Base-by-base conservation (phyloP, 92 coral and sea anemone genomes). In the Umimayanthus kanabou region DNA sequence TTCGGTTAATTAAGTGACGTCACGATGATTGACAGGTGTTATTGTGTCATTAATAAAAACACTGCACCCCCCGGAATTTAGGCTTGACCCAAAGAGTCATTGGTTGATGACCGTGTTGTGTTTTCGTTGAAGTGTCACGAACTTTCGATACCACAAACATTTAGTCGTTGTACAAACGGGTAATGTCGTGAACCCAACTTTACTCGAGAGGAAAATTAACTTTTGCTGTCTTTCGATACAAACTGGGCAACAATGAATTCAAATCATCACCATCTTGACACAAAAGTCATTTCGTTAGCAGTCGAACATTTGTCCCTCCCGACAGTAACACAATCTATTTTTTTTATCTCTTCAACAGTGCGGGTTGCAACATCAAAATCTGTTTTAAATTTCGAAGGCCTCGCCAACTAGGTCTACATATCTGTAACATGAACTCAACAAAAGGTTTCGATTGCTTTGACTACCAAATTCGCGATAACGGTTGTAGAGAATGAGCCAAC, bases 21-120 rank as follows among this genome's bases (percentile, higher is more conserved):
- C 89, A 86, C 67, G 22, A 61, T 95, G 98, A 95, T 93, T 95
- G 98, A 93, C 98, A 95, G 88, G 89, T 90, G 91, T 93, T 91
- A 58, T 85, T 94, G 80, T 89, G 64, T 91, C 91, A 89, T 89
- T 91, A 83, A 89, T 71, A 39, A 80, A 73, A n/a, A 30, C 78
- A 71, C 77, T 85, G 91, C 91, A 73, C 91, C 89, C 85, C 78
- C 76, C 89, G 90, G 91, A 90, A 88, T 90, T 93, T 67, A 72
- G 89, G 81, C 84, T 50, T 90, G 77, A 77, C 88, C 77, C 49
- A 69, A 81, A 84, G 76, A 82, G 22, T 82, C 86, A 82, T 67
- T 70, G 65, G 87, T 71, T 49, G 87, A 83, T 67, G 78, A 49
- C 23, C 25, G 61, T 70, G 78, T 45, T 83, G 61, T 45, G n/a